These are phyloP conservation scores for Siniperca obscura DNA, from an alignment of 2,797 vertebrate genomes.

Conservation along the genomic window DNA sequence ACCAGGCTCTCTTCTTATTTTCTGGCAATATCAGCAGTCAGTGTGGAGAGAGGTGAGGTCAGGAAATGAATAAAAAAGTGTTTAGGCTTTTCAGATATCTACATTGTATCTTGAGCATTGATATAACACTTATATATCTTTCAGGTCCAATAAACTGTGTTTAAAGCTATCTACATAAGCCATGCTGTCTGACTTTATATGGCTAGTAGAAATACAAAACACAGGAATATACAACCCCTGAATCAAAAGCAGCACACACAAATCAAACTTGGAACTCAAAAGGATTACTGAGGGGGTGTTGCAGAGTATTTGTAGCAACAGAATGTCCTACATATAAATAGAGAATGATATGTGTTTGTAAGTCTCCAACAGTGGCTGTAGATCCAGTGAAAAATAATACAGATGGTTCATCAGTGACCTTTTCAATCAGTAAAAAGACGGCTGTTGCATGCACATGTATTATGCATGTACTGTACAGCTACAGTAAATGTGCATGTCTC, in stretches of 20 bases:
- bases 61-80: not conserved
- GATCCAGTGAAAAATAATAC: slow-evolving; percentile 21
- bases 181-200: not conserved
- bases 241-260: slow-evolving; percentile 30
- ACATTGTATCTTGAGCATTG: not conserved
- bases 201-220: not conserved
- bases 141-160: not conserved
- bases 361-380: slow-evolving; percentile 6
- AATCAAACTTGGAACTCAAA: slow-evolving; percentile 26
- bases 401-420: slow-evolving; percentile 16
- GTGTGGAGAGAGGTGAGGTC: not conserved
- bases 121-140: not conserved
- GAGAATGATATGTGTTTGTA: slow-evolving; percentile 23
- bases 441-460: not conserved
- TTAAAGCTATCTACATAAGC: not conserved
- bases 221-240: slow-evolving; percentile 15
- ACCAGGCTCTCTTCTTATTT: not conserved
- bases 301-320: slow-evolving; percentile 53
- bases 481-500: not conserved
- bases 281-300: slow-evolving; percentile 57
- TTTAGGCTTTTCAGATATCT: slow-evolving; percentile 6
- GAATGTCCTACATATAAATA: slow-evolving; percentile 49
- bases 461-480: slow-evolving; percentile 7
- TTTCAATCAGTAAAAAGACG: not conserved
- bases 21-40: not conserved